Evolutionary conservation across 2,797 vertebrate genomes (phyloP), one percentile per base, ranked within the genome.

Genomic region (Melanogrammus aeglefinus): DNA sequence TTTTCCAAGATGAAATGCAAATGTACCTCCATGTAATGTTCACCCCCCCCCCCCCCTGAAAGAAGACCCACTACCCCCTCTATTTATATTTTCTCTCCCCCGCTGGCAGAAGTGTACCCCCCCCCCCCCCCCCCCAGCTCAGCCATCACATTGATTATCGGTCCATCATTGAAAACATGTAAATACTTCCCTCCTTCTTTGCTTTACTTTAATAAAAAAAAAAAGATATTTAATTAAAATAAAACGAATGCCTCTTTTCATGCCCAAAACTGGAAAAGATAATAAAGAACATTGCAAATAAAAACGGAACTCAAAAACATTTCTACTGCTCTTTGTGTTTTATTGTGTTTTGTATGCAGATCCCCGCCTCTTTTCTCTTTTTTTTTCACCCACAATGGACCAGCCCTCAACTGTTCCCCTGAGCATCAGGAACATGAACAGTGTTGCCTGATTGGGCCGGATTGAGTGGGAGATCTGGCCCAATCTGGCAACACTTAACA

Each of bases 201-300:
- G 93, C 91, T 95, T 95, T 94, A 89, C 92, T 96, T 96, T 96
- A 94, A 95, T 94, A 95, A 96, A n/a, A 77, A 36, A 21, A 13
- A n/a, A 13, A 91, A 91, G 86, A 94, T 97, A 96, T 97, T 97
- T 97, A 97, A 96, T 96, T 95, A 94, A 95, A 94, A 86, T 92
- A 93, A 88, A 93, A 94, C 93, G 76, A 93, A 96, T 91, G 94
- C 93, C 94, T 96, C 95, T 96, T 96, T 96, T 96, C 95, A 96
- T 94, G 88, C 90, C 88, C 90, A 91, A 93, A 96, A 96, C 95
- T 96, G 96, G 95, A 96, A 94, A 95, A 95, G 93, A 95, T 87
- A 93, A 92, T 93, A 96, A 96, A 96, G 93, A 92, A 91, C 27
- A 86, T 93, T 94, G 89, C 88, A 91, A 91, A 92, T 90, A 90